Percentiles rank a stretch among this genome's conserved stretches.
phyloP scores from a whole-genome alignment of 2,888 invertebrate species.

The Oligia fasciuncula region DNA sequence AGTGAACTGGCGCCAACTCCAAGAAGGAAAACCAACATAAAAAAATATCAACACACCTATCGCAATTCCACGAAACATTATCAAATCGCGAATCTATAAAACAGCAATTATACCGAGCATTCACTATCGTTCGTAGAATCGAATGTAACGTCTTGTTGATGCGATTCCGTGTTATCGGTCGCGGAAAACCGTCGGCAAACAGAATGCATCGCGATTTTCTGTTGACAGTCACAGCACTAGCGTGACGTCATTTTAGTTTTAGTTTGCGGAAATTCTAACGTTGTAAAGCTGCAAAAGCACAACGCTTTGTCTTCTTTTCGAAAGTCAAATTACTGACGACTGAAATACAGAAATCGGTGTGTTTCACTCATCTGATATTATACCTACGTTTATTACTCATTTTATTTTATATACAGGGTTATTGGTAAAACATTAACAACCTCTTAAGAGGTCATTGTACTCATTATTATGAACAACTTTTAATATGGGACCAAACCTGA shows the following conservation, averaged over 20 bases:
- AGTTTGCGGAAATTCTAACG: constrained; percentile 13
- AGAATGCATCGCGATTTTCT: constrained; percentile 47
- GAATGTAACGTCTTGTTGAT: constrained; percentile 58
- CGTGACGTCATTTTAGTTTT: constrained; percentile 37
- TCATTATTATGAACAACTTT: no score
- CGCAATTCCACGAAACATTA: constrained; percentile 58
- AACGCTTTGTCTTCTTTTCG: no score
- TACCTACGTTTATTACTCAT: no score
- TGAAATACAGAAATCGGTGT: no score
- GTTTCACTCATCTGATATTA: no score
- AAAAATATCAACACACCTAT: constrained; percentile 51
- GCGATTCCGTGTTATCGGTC: constrained; percentile 57
- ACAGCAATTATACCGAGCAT: constrained; percentile 58
- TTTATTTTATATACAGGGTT: no score
- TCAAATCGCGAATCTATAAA: constrained; percentile 62
- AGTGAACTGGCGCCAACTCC: constrained; percentile 7
- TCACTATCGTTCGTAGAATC: constrained; percentile 63
- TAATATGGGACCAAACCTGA: no score
- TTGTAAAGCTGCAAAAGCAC: no score
- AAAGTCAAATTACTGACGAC: no score
- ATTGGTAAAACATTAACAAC: no score
- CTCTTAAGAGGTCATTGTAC: no score
- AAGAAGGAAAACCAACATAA: constrained; percentile 43
- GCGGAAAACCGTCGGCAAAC: constrained; percentile 55
- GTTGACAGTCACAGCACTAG: constrained; percentile 53